phyloP scores from a whole-genome alignment of 2,888 invertebrate genomes.

The Chrysodeixis includens region DNA sequence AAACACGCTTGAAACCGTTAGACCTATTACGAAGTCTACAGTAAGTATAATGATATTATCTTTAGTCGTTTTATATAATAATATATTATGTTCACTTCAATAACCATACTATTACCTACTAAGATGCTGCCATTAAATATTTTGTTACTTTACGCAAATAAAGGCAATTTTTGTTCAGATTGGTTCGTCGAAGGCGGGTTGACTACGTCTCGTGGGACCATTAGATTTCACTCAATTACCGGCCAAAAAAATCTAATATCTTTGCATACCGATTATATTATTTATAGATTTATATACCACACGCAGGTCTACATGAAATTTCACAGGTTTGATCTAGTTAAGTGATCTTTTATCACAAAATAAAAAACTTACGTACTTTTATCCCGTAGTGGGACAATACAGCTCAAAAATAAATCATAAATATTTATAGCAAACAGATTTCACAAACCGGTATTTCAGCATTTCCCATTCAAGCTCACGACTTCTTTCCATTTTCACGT shows the following conservation, averaged over 20 bases:
- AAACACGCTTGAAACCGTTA: no score
- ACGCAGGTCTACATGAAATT: no score
- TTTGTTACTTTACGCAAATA: constrained; percentile 31
- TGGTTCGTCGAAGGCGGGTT: constrained; percentile 41
- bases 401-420: not conserved
- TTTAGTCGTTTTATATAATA: no score
- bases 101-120: no score
- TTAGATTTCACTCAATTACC: constrained; percentile 54
- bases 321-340: no score
- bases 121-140: not conserved
- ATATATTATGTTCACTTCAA: no score
- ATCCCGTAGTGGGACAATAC: no score
- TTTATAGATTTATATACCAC: no score
- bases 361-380: no score
- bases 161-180: constrained; percentile 43
- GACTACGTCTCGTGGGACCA: constrained; percentile 50
- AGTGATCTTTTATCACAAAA: no score
- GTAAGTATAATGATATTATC: no score
- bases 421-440: not conserved
- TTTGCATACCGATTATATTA: constrained; percentile 30
- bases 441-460: not conserved
- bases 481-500: constrained; percentile 11
- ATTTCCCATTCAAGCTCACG: not conserved
- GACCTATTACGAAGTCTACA: no score
- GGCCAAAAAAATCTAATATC: constrained; percentile 50